These are phyloP conservation scores for Idaea dimidiata DNA, from an alignment of 2,888 invertebrate species.

Conservation along the genomic window DNA sequence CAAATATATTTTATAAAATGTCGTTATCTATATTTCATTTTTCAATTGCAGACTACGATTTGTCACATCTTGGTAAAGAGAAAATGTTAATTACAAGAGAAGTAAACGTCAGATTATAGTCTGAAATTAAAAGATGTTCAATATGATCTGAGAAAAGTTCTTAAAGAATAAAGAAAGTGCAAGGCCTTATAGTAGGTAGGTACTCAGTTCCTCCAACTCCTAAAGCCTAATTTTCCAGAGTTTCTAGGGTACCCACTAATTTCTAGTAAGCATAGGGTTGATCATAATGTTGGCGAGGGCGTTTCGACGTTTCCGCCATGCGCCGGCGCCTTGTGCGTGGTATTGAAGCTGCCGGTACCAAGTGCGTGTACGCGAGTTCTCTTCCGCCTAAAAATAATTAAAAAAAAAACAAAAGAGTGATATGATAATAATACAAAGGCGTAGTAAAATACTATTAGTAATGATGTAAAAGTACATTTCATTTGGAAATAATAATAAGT, in stretches of 20 bases:
- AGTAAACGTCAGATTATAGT: too few species aligned
- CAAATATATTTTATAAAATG: not conserved
- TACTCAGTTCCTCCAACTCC: not conserved
- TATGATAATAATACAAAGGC: not conserved
- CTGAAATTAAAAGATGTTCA: too few species aligned
- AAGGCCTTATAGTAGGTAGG: not conserved
- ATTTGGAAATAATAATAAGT: too few species aligned
- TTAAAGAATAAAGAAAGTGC: not conserved
- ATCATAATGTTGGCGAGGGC: conserved; percentile 99
- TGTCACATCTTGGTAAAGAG: too few species aligned
- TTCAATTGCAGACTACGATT: too few species aligned
- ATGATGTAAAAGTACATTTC: too few species aligned
- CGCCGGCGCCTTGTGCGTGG: conserved; percentile 94
- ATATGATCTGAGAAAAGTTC: too few species aligned
- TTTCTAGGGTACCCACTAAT: conserved; percentile 5
- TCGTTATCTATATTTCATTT: not conserved
- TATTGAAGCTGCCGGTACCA: conserved; percentile 96
- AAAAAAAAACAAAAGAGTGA: conserved; percentile 13
- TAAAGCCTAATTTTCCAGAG: not conserved
- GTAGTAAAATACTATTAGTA: not conserved
- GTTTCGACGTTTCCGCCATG: conserved; percentile 94
- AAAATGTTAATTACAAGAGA: too few species aligned
- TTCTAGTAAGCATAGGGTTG: conserved; percentile 85
- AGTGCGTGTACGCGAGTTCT: conserved; percentile 89
- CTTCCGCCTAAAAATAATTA: conserved; percentile 88